These are phyloP conservation scores for Cotesia glomerata DNA, from an alignment of 1,140 invertebrate genomes.

Conservation along the genomic window DNA sequence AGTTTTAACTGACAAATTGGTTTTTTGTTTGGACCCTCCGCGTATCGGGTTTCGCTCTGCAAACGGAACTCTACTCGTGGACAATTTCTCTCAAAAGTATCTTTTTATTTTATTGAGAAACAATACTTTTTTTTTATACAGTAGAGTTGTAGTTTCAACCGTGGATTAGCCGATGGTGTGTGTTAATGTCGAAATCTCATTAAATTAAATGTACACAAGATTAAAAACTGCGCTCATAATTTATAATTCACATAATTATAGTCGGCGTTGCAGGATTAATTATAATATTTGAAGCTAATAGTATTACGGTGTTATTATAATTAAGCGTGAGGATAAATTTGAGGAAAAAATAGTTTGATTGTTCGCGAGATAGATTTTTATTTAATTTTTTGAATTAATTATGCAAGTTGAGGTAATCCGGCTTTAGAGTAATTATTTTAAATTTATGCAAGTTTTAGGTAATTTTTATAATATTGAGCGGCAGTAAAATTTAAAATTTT, in stretches of 20 bases:
- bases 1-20: slow-evolving; percentile 49
- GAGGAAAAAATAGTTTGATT: background rate
- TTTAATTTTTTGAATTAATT: background rate
- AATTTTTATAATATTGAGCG: no score
- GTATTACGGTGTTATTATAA: background rate
- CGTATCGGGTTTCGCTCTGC: slow-evolving; percentile 44
- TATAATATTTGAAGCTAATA: background rate
- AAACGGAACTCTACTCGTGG: slow-evolving; percentile 39
- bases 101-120: background rate
- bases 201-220: background rate
- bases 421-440: no score
- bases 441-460: no score
- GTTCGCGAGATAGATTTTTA: background rate
- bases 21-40: slow-evolving; percentile 39
- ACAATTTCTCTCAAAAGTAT: slow-evolving; percentile 28
- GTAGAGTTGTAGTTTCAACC: no score
- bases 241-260: background rate
- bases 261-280: no score
- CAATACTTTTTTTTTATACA: no score
- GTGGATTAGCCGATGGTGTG: background rate
- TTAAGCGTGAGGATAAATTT: background rate
- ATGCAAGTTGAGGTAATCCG: background rate
- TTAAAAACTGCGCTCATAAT: background rate
- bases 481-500: no score
- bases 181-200: background rate